Base-by-base conservation (phyloP, 2,888 invertebrate genomes). In the Mesorhabditis belari region DNA sequence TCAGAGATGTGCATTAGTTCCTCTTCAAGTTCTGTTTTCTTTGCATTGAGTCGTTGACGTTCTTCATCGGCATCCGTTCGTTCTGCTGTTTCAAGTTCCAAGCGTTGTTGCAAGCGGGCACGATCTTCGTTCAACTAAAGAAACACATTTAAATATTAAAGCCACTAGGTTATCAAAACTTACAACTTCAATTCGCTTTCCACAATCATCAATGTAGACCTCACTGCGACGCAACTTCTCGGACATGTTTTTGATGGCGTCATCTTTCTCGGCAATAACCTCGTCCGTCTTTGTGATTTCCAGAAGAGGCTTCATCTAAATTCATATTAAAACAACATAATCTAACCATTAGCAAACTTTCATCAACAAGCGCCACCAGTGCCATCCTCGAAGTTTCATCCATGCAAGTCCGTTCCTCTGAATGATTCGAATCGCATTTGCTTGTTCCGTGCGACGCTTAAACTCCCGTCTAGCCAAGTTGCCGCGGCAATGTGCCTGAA, bases 331-430 rank as follows among this genome's bases (percentile, higher is more conserved):
- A 35, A n/a, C n/a, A n/a, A n/a, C n/a, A n/a, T n/a, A n/a, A n/a
- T n/a, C n/a, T n/a, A n/a, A 21, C 12, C 5, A 19, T 29, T 26
- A 21, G 25, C 44, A 28, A 64, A 83, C 84, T 87, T 99, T 99
- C 29, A 96, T 98, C 82, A 98, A 96, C 71, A 99, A 85, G 77
- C 98, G 87, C 98, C 98, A 99, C 98, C 98, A 99, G 77, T 95
- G 93, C 98, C 98, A 99, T 83, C 99, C 96, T 67, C 96, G 87
- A 51, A 99, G 85, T 83, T 98, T 96, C 71, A 99, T 85, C 82
- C 98, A 99, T 0, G 98, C 95, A 3, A 94, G 90, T 83, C 98
- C 98, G 84, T 99, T 99, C 76, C 99, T 19, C 84, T 99, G 98
- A 74, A 99, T 93, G 68, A 99, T 94, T 64, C 95, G 87, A 78